Base-by-base conservation (phyloP, 2,113 vertebrate genomes). In the Balaeniceps rex region DNA sequence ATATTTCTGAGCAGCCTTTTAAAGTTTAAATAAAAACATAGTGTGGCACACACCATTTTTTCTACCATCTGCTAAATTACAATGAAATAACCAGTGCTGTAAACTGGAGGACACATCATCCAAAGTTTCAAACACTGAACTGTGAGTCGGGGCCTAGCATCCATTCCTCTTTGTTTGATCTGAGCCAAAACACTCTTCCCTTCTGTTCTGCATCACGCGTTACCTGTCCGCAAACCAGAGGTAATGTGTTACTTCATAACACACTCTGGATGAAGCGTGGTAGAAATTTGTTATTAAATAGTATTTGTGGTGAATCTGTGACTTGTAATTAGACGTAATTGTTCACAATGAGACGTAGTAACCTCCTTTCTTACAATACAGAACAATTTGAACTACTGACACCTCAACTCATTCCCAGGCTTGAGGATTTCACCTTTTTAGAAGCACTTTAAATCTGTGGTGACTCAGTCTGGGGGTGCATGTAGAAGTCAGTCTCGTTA, bases 171-270 rank as follows among this genome's bases (percentile, higher is more conserved):
- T 7, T 4, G 17, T 28, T 46, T 65, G 70, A 31, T 7, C 83
- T 33, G 10, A 90, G 33, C 65, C 89, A 46, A 47, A 69, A 6
- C 13, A 3, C 23, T 18, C 8, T 31, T 24, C 29, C 46, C 57
- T 74, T 33, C 29, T 36, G 29, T 12, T 8, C 65, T 12, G 12
- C 52, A n/a, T 19, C 69, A 25, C 1, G 0, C 3, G 0, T 25
- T 24, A 10, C 78, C 55, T 18, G 7, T 9, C 42, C 10, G 0
- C 54, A 51, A 25, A 70, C 4, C 40, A 38, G 36, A 40, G 42
- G 68, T 14, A 34, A 40, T 1, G 0, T 24, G 46, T 14, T 34
- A 4, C 81, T 44, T 51, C 22, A 2, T 7, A 54, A 38, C 60
- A 22, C 0, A 0, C 22, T 29, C 51, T 22, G 70, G 29, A 22